Evolutionary conservation across 2,113 vertebrate species (phyloP).

Genomic region (Poeciliopsis retropinna): DNA sequence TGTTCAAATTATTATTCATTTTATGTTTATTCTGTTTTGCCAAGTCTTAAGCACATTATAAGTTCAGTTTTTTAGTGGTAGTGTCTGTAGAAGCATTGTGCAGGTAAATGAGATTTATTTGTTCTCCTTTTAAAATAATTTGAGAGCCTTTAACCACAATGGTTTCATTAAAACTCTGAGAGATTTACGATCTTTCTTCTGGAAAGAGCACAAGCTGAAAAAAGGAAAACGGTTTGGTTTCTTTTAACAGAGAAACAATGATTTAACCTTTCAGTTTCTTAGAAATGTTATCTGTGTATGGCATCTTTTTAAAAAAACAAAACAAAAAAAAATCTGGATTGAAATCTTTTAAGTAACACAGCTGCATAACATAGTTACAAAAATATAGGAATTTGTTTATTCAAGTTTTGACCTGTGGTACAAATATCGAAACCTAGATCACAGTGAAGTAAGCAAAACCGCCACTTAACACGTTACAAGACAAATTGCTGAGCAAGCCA

Average conservation of each 20-base stretch:
- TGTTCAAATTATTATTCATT: too few species aligned
- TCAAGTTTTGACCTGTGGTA: neutral
- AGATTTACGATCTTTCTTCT: neutral
- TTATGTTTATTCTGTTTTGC: too few species aligned
- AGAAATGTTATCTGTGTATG: neutral
- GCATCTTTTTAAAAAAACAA: neutral
- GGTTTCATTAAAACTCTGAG: neutral
- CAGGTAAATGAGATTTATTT: too few species aligned
- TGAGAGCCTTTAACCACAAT: neutral
- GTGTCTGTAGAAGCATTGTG: too few species aligned
- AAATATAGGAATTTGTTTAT: too few species aligned
- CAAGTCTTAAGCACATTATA: too few species aligned
- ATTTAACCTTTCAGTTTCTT: neutral
- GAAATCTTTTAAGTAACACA: too few species aligned
- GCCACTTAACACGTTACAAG: slow-evolving; percentile 9
- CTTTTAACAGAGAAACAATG: neutral
- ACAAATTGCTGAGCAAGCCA: slow-evolving; percentile 2
- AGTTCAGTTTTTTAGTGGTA: too few species aligned
- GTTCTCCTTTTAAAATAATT: too few species aligned
- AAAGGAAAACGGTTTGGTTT: neutral
- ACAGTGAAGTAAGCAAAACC: neutral
- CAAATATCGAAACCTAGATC: slow-evolving; percentile 5
- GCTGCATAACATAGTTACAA: too few species aligned
- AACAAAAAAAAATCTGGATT: neutral
- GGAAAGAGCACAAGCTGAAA: neutral